phyloP scores from a whole-genome alignment of 2,888 invertebrate genomes.

The Chalcis sispes region DNA sequence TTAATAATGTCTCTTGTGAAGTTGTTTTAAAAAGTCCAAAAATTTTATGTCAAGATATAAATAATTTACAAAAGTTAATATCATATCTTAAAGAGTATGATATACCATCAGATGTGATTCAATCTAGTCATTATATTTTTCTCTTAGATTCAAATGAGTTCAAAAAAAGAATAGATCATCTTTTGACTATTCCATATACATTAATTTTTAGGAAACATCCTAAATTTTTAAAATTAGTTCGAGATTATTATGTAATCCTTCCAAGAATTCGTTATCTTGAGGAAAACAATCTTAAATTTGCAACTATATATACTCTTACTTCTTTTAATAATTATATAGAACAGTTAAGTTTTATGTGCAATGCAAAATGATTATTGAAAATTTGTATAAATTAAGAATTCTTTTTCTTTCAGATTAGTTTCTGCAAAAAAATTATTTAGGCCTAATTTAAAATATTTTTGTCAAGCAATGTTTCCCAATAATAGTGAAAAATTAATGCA shows the following conservation, averaged over 20 bases:
- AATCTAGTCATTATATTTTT: slow-evolving; percentile 79
- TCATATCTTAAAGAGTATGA: slow-evolving; percentile 77
- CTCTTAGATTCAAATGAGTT: slow-evolving; percentile 80
- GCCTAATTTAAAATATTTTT: slow-evolving; percentile 49
- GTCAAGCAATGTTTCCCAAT: slow-evolving; percentile 39
- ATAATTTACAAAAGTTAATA: slow-evolving; percentile 78
- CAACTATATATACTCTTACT: slow-evolving; percentile 77
- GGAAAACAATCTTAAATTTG: slow-evolving; percentile 75
- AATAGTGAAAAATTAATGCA: slow-evolving; percentile 59
- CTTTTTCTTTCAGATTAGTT: slow-evolving; percentile 36
- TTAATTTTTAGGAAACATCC: slow-evolving; percentile 80
- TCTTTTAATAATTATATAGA: slow-evolving; percentile 73
- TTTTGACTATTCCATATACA: slow-evolving; percentile 80
- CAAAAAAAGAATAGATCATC: slow-evolving; percentile 78
- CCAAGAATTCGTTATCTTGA: slow-evolving; percentile 78
- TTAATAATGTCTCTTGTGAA: slow-evolving; percentile 78
- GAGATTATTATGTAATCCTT: slow-evolving; percentile 77
- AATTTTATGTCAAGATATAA: slow-evolving; percentile 80
- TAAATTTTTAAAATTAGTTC: slow-evolving; percentile 78
- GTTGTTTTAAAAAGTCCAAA: slow-evolving; percentile 79
- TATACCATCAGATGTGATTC: slow-evolving; percentile 78
- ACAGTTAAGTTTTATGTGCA: slow-evolving; percentile 63
- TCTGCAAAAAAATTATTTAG: not conserved
- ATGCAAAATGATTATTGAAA: not conserved
- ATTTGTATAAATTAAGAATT: not conserved